Evolutionary conservation across 2,888 invertebrate species (phyloP).

Genomic region (Lasioglossum oenotherae): DNA sequence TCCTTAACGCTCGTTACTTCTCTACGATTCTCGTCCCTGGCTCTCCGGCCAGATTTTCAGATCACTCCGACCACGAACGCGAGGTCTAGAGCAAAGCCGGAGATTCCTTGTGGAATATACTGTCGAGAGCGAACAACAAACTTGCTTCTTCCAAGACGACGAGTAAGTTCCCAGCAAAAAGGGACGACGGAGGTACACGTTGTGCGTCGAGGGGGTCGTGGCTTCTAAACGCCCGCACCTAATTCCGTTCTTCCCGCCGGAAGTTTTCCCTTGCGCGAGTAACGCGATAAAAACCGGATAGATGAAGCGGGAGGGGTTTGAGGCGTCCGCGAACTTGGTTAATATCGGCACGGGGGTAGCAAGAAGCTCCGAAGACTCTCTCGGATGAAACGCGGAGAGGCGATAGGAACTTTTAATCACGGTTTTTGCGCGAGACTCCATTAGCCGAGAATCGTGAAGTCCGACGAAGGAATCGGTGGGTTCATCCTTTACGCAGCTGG

Average conservation of each 20-base stretch:
- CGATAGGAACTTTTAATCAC: constrained; percentile 25
- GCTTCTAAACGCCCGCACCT: constrained; percentile 1
- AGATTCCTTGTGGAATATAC: not conserved
- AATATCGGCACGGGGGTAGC: not conserved
- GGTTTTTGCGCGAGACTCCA: constrained; percentile 4
- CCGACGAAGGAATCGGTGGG: not conserved
- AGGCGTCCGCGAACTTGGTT: constrained; percentile 16
- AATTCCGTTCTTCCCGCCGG: not conserved
- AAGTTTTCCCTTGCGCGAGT: not conserved
- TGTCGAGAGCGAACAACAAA: not conserved
- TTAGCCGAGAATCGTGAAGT: not conserved
- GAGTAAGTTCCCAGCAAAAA: not conserved
- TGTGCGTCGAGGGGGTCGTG: not conserved
- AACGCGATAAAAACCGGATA: not conserved
- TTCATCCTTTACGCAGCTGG: not conserved
- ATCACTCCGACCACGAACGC: not conserved
- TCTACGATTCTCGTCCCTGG: not conserved
- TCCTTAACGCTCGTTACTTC: not conserved
- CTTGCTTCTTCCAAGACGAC: not conserved
- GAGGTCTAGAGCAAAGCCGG: not conserved
- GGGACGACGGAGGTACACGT: not conserved
- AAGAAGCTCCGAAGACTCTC: not conserved
- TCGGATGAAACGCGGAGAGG: not conserved
- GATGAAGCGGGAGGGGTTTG: not conserved
- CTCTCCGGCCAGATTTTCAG: not conserved